Base-by-base conservation (phyloP, 2,797 vertebrate species). In the Phoebastria nigripes region DNA sequence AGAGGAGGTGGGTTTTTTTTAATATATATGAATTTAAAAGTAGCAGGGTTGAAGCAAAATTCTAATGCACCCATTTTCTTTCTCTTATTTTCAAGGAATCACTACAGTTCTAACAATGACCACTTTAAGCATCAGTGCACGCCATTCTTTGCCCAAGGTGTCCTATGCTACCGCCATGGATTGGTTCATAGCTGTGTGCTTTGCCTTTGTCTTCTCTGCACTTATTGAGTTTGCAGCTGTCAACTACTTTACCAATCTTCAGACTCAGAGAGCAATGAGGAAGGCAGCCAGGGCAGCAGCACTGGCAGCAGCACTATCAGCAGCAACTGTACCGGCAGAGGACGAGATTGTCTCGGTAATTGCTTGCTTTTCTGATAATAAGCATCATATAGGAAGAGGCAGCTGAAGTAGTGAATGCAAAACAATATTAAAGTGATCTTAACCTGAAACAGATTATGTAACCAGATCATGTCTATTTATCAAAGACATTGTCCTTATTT, bases 101-200 rank as follows among this genome's bases (percentile, higher is more conserved):
- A 99, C 99, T 51, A 99, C 99, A 8, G 99, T 99, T 77, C 96
- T 99, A 87, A 99, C 99, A 15, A 99, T 99, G 99, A 99, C 99
- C 44, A 99, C 99, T 1, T 93, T 99, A 71, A 99, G 99, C 81
- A 99, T 99, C 98, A 99, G 99, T 5, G 99, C 99, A 31, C 98
- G 99, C 39, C 99, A 99, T 94, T 99, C 99, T 11, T 98, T 99
- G 61, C 99, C 99, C 29, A 99, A 99, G 97, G 99, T 99, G 82
- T 99, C 99, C 21, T 99, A 99, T 6, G 99, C 99, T 51, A 99
- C 99, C 0, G 99, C 99, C 95, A 99, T 99, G 99, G 99, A 99
- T 81, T 99, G 99, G 99, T 99, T 99, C 97, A 99, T 99, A 37
- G 99, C 99, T 2, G 99, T 99, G 54, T 99, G 99, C 97, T 99